phyloP scores from a whole-genome alignment of 1,140 invertebrate genomes.

The Patella vulgata region DNA sequence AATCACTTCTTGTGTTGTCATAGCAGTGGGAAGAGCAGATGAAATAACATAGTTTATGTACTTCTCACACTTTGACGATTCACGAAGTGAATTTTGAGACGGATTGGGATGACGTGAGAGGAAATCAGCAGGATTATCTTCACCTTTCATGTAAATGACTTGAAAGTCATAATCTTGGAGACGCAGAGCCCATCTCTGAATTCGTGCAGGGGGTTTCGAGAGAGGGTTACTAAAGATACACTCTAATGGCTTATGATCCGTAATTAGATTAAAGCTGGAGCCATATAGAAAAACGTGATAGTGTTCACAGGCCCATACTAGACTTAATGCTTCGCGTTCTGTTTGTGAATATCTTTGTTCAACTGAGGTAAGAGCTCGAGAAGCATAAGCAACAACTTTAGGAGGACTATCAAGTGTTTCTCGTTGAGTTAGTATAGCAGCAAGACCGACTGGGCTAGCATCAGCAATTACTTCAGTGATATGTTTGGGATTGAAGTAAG shows the following conservation, averaged over 20 bases:
- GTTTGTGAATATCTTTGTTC: slow-evolving; percentile 60
- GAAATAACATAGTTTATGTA: slow-evolving; percentile 12
- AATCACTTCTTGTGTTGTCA: slow-evolving; percentile 19
- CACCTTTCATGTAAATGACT: slow-evolving; percentile 27
- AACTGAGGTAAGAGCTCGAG: slow-evolving; percentile 22
- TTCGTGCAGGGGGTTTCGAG: slow-evolving; percentile 35
- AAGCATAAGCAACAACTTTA: slow-evolving; percentile 39
- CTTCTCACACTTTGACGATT: slow-evolving; percentile 15
- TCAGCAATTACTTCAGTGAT: slow-evolving; percentile 23
- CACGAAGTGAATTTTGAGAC: not conserved
- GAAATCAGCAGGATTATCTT: slow-evolving; percentile 32
- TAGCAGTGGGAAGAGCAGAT: slow-evolving; percentile 17
- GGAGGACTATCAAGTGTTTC: slow-evolving; percentile 21
- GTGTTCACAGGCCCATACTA: slow-evolving; percentile 64
- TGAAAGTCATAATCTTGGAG: slow-evolving; percentile 34
- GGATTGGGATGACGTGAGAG: slow-evolving; percentile 24
- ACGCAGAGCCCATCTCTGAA: slow-evolving; percentile 42
- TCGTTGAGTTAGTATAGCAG: slow-evolving; percentile 26
- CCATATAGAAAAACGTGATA: slow-evolving; percentile 67
- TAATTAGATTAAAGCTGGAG: slow-evolving; percentile 56
- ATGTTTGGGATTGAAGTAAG: slow-evolving; percentile 12
- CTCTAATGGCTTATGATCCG: slow-evolving; percentile 61
- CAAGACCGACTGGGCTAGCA: slow-evolving; percentile 24
- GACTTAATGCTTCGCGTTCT: slow-evolving; percentile 65
- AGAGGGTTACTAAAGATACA: slow-evolving; percentile 22